Evolutionary conservation across 2,797 vertebrate species (phyloP).

Genomic region (Erpetoichthys calabaricus): DNA sequence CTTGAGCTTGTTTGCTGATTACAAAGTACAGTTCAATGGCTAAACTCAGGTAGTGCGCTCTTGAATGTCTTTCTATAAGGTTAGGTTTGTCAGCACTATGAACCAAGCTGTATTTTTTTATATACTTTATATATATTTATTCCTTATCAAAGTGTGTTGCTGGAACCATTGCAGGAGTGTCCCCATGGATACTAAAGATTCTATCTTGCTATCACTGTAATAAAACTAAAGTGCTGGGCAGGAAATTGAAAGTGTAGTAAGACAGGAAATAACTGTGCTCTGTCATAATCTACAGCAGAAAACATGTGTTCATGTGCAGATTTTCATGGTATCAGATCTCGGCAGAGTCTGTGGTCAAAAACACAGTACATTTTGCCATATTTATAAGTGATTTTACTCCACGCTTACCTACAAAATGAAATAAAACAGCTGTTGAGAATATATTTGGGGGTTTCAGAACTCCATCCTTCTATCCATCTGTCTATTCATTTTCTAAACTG

Average conservation of each 20-base stretch:
- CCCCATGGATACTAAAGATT: conserved; percentile 61
- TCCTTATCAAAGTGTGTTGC: conserved; percentile 41
- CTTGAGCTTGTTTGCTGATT: too few relatives aligned
- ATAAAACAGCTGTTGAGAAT: too few relatives aligned
- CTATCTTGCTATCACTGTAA: conserved; percentile 60
- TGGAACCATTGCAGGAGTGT: conserved; percentile 38
- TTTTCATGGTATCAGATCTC: conserved; percentile 71
- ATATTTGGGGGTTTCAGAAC: too few relatives aligned
- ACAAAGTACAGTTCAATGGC: too few relatives aligned
- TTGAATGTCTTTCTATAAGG: too few relatives aligned
- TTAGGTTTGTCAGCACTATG: too few relatives aligned
- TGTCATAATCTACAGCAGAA: conserved; percentile 89
- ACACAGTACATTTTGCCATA: conserved; percentile 8
- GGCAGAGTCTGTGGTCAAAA: conserved; percentile 36
- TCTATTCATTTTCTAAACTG: too few relatives aligned
- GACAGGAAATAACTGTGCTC: conserved; percentile 97
- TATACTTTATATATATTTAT: conserved; percentile 20
- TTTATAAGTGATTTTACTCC: background rate
- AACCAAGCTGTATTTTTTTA: too few relatives aligned
- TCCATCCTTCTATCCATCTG: too few relatives aligned
- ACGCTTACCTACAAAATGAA: too few relatives aligned
- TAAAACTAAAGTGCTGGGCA: conserved; percentile 74
- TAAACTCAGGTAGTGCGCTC: too few relatives aligned
- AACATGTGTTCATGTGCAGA: conserved; percentile 77
- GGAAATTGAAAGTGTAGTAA: conserved; percentile 98